A percentile compares a stretch with the other conserved stretches of the same genome.
phyloP scores from a whole-genome alignment of 1,140 invertebrate species.

The Papilio xuthus region DNA sequence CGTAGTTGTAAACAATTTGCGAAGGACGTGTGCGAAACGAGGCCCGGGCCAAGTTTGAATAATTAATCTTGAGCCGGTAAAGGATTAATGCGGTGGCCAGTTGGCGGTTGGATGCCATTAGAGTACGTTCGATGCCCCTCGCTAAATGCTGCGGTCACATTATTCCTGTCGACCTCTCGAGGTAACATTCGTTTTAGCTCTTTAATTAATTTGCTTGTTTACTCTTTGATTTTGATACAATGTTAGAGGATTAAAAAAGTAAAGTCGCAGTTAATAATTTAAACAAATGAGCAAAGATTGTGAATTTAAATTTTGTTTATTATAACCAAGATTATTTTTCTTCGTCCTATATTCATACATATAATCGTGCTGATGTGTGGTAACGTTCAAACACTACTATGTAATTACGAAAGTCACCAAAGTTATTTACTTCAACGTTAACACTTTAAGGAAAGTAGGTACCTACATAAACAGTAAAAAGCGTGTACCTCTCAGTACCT shows the following conservation, averaged over 20 bases:
- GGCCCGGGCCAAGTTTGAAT: constrained; percentile 73
- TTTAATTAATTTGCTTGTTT: constrained; percentile 54
- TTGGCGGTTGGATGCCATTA: constrained; percentile 78
- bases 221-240: constrained; percentile 39
- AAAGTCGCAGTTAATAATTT: not conserved
- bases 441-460: not conserved
- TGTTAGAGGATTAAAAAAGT: not conserved
- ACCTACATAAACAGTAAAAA: constrained; percentile 41
- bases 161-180: constrained; percentile 63
- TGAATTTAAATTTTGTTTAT: too few relatives aligned
- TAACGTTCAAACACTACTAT: too few relatives aligned
- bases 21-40: constrained; percentile 59
- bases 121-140: constrained; percentile 74
- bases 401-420: too few relatives aligned
- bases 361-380: too few relatives aligned
- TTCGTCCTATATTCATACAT: too few relatives aligned
- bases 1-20: constrained; percentile 71
- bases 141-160: constrained; percentile 77
- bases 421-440: not conserved
- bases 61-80: constrained; percentile 80
- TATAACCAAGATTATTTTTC: too few relatives aligned
- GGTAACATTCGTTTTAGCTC: constrained; percentile 49
- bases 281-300: not conserved
- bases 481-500: constrained; percentile 50
- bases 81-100: constrained; percentile 80